Base-by-base conservation (phyloP, 2,888 invertebrate genomes). In the Troides oblongomaculatus region DNA sequence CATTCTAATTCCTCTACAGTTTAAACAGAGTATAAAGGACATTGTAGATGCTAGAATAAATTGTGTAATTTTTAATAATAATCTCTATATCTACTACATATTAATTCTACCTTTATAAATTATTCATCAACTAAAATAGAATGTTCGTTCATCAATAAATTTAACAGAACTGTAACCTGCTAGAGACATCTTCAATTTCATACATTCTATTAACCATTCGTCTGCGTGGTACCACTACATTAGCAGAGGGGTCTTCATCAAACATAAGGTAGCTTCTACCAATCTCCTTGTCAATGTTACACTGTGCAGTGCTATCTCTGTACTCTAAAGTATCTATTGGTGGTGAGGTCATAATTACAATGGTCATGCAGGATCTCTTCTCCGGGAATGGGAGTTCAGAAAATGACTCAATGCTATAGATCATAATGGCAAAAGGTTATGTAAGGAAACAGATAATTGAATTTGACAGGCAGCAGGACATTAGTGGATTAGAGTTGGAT, bases 181-280 rank as follows among this genome's bases (percentile, higher is more conserved):
- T 84, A 69, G 76, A 77, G 50, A 91, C 86, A 77, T 92, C 89
- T 78, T 86, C 92, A 64, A 92, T 88, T 25, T 84, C 81, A 82
- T 92, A 92, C 17, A 87, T 84, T 64, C 76, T 83, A 72, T 79
- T 79, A 18, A 73, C 61, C 21, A 76, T 64, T 70, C 74, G 79
- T 59, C 83, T 81, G 8, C 86, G 77, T 2, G 91, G 87, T 62
- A 78, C 71, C 56, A 88, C 50, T 0, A 89, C 73, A 68, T 81
- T 79, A 60, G 76, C 81, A 73, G 81, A 79, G 58, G 83, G 76
- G 64, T 89, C 88, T 63, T 86, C 81, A 59, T 90, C 86, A 71
- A 89, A 90, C 90, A 92, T 90, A 8, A 91, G 77, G 62, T 85
- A 92, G 73, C 78, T 85, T 75, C 82, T 87, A 1, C 79, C 84